phyloP scores from a whole-genome alignment of 2,113 vertebrate species.

The Crotalus viridis region DNA sequence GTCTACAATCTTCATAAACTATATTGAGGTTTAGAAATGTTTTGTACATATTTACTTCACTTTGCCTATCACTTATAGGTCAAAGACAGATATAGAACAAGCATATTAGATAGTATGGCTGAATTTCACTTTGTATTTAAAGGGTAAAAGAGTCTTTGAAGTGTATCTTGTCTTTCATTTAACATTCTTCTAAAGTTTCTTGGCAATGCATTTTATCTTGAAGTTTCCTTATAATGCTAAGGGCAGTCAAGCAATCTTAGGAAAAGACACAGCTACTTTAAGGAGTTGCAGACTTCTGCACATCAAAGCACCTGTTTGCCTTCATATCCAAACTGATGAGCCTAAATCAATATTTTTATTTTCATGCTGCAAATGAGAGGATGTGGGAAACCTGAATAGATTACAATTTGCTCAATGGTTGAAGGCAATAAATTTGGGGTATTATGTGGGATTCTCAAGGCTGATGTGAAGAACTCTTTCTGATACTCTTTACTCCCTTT shows the following conservation, averaged over 20 bases:
- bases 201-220: neutral
- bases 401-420: neutral
- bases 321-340: neutral
- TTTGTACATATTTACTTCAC: neutral
- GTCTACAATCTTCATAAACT: neutral
- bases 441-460: too few relatives aligned
- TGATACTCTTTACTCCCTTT: too few relatives aligned
- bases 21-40: neutral
- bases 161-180: neutral
- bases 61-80: neutral
- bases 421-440: too few relatives aligned
- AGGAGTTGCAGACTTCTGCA: neutral
- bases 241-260: neutral
- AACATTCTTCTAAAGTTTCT: neutral
- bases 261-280: neutral
- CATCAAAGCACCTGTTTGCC: neutral
- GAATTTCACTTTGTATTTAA: neutral
- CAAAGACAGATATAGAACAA: neutral
- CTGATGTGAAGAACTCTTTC: too few relatives aligned
- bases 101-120: neutral
- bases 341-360: neutral
- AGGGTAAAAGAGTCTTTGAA: neutral
- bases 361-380: too few relatives aligned
- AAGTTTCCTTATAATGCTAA: neutral
- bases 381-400: too few relatives aligned